Percentiles rank a stretch among this genome's conserved stretches.
phyloP scores from a whole-genome alignment of 2,113 vertebrate species.

The cattle (Bos taurus) region ARS-UCD2.0 NC_037343.1:51181501-51182000 shows the following conservation, averaged over 20 bases:
- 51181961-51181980: not conserved
- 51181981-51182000: not conserved
- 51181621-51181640: not conserved
- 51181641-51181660: not conserved
- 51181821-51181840: not conserved
- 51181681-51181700: accelerated
- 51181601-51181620: not conserved
- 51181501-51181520: not conserved
- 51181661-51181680: not conserved
- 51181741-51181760: not conserved
- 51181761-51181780: not conserved
- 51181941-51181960: not conserved
- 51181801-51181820: not conserved
- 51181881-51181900: not conserved
- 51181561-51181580: not conserved
- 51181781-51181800: not conserved
- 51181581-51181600: not conserved
- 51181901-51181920: not conserved
- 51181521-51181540: not conserved
- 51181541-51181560: not conserved
- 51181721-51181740: not conserved
- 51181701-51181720: not conserved
- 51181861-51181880: not conserved
- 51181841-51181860: not conserved
- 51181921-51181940: not conserved